Evolutionary conservation across 1,140 invertebrate genomes (phyloP).

Genomic region (Drosophila pruinosa): DNA sequence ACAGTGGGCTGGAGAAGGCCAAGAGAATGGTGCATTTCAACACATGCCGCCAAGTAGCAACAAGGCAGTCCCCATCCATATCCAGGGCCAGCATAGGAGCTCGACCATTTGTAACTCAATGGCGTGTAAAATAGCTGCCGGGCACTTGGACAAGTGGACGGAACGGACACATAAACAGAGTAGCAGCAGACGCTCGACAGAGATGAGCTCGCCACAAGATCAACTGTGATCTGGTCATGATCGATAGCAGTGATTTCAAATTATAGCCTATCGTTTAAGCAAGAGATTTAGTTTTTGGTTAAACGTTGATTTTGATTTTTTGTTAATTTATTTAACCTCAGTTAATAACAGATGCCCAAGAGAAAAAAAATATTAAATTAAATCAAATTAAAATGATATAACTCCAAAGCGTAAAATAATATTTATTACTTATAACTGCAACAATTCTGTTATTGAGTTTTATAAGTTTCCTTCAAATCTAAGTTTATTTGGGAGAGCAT

Average conservation of each 20-base stretch:
- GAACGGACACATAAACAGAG: conserved; percentile 32
- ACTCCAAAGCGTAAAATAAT: no score
- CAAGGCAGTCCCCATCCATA: neutral
- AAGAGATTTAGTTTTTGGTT: no score
- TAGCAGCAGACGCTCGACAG: conserved; percentile 37
- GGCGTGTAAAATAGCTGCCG: conserved; percentile 78
- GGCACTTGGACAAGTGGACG: conserved; percentile 40
- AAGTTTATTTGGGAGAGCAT: no score
- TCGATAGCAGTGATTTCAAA: neutral
- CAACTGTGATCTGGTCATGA: neutral
- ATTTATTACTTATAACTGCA: no score
- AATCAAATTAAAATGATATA: no score
- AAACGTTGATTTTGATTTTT: no score
- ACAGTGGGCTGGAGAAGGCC: neutral
- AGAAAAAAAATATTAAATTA: no score
- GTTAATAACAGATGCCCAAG: no score
- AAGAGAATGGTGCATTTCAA: conserved; percentile 36
- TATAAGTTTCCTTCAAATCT: no score
- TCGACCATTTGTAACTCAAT: conserved; percentile 70
- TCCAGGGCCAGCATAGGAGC: conserved; percentile 6
- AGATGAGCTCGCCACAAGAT: conserved; percentile 34
- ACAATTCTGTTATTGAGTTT: no score
- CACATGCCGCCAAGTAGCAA: conserved; percentile 49
- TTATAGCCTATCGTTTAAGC: neutral
- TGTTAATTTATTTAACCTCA: no score